Evolutionary conservation across 2,888 invertebrate genomes (phyloP), one percentile per base, ranked within the genome.

Genomic region (Acholoe squamosa): DNA sequence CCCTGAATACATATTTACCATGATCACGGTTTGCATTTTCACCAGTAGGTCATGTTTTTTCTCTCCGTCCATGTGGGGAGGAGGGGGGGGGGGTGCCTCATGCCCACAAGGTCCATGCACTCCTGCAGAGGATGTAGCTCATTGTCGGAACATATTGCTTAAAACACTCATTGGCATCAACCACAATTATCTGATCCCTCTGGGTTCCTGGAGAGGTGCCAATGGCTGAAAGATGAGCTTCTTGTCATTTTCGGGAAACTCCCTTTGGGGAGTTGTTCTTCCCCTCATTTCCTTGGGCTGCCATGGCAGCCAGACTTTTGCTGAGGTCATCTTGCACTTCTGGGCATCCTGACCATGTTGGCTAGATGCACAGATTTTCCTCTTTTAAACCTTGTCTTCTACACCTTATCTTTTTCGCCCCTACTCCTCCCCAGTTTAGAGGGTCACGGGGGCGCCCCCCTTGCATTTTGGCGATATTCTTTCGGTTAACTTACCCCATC

Each of bases 1-100:
- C 33, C 16, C 80, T 80, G 34, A 80, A 34, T 43, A 80, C 80
- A 80, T 80, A 80, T 80, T 80, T 80, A 34, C 22, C 43, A n/a
- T 43, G 80, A 34, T 80, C 34, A 80, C n/a, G 80, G 80, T 80
- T 33, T 80, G 80, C 80, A 80, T 43, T 80, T 80, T 43, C 80
- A 71, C 71, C 71, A 71, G 71, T 71, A 28, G 71, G 71, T 71
- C 71, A 71, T 25, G 19, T 71, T 71, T 71, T 71, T 14, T 19
- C 19, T 19, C 61, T 61, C 7, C 10, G 54, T 54, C 3, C 22
- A 61, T 43, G 3, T 3, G 43, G 3, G 43, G 43, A 43, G 43
- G 43, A 43, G 43, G 43, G 43, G 43, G 5, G 61, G 61, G 61
- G 67, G 14, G 12, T 71, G 71, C 25, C 25, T 71, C 71, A 71